Base-by-base conservation (phyloP, 2,888 invertebrate genomes). In the Amphipoea lucens region DNA sequence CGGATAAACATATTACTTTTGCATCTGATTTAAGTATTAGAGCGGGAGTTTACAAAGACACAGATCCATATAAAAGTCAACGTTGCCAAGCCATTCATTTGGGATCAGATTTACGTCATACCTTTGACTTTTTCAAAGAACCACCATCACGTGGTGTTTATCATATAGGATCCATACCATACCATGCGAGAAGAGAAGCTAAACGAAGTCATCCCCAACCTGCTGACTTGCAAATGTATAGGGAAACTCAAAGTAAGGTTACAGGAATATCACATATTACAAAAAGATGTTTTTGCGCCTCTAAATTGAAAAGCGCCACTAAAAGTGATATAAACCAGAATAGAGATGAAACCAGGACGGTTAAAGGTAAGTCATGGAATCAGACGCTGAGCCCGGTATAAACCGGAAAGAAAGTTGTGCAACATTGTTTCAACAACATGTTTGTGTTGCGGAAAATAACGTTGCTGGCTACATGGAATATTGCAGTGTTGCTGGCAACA, bases 81-180 rank as follows among this genome's bases (percentile, higher is more conserved):
- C 54, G n/a, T 76, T 51, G 74, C 0, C 82, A 78, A 75, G 70
- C 76, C 45, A 40, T 89, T 14, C 86, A 78, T 62, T 29, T 91
- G 36, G 87, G 89, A 48, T 91, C 92, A 1, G 85, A 87, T 76
- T 81, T 89, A n/a, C 87, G 86, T 80, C 79, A 91, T 29, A 81
- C 87, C 48, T 68, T 91, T 7, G 88, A 90, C 74, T 91, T 92
- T 83, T 88, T 74, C 70, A 92, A 88, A 88, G 80, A 83, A 62
- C 76, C 70, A 74, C 29, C 45, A 23, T 29, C 29, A 54, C 60
- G 36, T 20, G 51, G 20, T 57, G 14, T 9, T n/a, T 51, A 7
- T 69, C 14, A 0, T 66, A 54, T 60, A 65, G 54, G n/a, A 57
- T 23, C 40, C 6, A 17, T 17, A 57, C 17, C 54, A n/a, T 3